These are phyloP conservation scores for Cecidostiba fungosa DNA, from an alignment of 2,888 invertebrate species.

Conservation along the genomic window DNA sequence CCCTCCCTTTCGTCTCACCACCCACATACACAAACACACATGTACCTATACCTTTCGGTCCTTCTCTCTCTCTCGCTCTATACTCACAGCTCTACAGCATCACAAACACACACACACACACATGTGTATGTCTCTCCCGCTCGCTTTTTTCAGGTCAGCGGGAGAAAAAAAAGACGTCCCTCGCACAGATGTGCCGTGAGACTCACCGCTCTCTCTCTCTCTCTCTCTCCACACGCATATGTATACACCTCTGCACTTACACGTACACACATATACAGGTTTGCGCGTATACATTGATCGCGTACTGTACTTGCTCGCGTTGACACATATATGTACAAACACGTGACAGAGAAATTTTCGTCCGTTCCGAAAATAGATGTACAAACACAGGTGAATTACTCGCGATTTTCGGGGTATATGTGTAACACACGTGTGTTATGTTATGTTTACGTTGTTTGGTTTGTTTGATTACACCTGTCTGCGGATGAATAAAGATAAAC, in stretches of 20 bases:
- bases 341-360: background rate
- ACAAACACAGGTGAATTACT: background rate
- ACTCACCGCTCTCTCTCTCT: background rate
- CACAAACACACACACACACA: constrained; percentile 21
- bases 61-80: constrained; percentile 23
- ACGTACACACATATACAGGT: background rate
- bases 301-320: background rate
- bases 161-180: constrained; percentile 1
- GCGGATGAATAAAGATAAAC: background rate
- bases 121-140: constrained; percentile 64
- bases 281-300: constrained; percentile 10
- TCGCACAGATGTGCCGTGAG: background rate
- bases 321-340: background rate
- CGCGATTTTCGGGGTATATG: background rate
- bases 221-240: background rate
- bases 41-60: background rate
- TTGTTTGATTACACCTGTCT: background rate
- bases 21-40: background rate
- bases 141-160: constrained; percentile 42
- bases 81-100: constrained; percentile 50
- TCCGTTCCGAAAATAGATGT: background rate
- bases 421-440: background rate
- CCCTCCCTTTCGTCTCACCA: background rate
- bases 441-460: background rate
- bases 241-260: background rate